Percentiles rank a stretch among this genome's conserved stretches.
Evolutionary conservation across 2,888 invertebrate species (phyloP).

Genomic region (Agrilus cyanescens): DNA sequence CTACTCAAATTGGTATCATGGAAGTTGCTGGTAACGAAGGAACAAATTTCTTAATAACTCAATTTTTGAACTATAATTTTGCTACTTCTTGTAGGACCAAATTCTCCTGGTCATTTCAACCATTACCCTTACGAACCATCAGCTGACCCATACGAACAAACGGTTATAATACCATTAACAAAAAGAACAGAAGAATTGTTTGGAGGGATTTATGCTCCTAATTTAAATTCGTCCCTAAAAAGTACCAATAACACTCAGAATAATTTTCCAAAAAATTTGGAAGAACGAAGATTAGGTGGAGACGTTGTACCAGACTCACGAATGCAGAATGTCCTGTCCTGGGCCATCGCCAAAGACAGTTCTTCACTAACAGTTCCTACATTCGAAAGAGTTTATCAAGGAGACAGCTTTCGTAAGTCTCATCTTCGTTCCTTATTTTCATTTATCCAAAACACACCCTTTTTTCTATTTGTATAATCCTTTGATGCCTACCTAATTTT

Average conservation of each 20-base stretch:
- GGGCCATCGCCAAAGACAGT: constrained; percentile 32
- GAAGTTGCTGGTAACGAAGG: constrained; percentile 34
- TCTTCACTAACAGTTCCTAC: constrained; percentile 21
- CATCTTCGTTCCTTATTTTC: too few relatives aligned
- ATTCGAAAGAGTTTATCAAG: constrained; percentile 3
- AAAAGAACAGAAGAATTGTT: constrained; percentile 52
- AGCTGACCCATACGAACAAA: constrained; percentile 37
- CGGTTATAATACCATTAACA: constrained; percentile 52
- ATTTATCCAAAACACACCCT: too few relatives aligned
- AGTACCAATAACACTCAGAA: constrained; percentile 2
- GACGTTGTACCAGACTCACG: constrained; percentile 13
- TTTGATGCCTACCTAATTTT: too few relatives aligned
- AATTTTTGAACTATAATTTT: not conserved
- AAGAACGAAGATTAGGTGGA: not conserved
- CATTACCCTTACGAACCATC: constrained; percentile 52
- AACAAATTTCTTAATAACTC: constrained; percentile 1
- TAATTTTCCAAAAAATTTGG: not conserved
- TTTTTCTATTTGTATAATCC: too few relatives aligned
- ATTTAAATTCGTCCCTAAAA: constrained; percentile 8
- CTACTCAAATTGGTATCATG: constrained; percentile 68
- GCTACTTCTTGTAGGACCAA: not conserved
- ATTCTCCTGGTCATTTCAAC: constrained; percentile 42
- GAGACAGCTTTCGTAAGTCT: too few relatives aligned
- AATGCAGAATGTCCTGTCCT: constrained; percentile 32
- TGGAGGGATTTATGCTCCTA: constrained; percentile 28